Conservation (phyloP, 2,888 invertebrate species). For the Mesochorus sp. region DNA sequence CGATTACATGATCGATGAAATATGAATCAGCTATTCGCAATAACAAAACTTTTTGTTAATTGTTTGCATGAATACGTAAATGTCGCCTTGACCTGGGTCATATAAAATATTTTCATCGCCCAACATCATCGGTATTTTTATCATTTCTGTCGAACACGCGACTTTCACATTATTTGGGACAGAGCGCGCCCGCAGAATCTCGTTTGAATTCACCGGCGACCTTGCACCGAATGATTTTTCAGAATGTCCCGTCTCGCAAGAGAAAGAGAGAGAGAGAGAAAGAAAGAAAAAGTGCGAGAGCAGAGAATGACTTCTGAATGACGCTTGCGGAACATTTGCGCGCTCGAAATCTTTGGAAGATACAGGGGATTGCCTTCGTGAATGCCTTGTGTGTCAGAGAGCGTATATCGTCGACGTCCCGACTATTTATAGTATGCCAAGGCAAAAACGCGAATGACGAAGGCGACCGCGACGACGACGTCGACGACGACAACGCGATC, state of each 20-base stretch:
- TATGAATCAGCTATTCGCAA: too few species aligned
- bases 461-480: conserved; percentile 65
- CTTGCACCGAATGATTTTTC: conserved; percentile 47
- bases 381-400: conserved; percentile 45
- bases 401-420: conserved; percentile 37
- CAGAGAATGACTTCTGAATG: conserved; percentile 57
- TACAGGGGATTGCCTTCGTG: conserved; percentile 34
- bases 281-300: too few species aligned
- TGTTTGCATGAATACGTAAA: too few species aligned
- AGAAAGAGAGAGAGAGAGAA: too few species aligned
- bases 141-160: neutral
- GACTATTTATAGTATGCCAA: conserved; percentile 73
- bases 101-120: too few species aligned
- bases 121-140: neutral
- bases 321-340: conserved; percentile 50
- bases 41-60: too few species aligned
- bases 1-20: too few species aligned
- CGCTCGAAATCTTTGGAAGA: conserved; percentile 23
- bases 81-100: too few species aligned
- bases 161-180: conserved; percentile 15
- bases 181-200: conserved; percentile 21
- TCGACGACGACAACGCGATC: conserved; percentile 35
- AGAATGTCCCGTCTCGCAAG: conserved; percentile 40
- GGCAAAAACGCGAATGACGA: conserved; percentile 75
- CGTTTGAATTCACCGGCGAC: conserved; percentile 27